phyloP scores from a whole-genome alignment of 1,140 invertebrate species.

The Caerostris extrusa region DNA sequence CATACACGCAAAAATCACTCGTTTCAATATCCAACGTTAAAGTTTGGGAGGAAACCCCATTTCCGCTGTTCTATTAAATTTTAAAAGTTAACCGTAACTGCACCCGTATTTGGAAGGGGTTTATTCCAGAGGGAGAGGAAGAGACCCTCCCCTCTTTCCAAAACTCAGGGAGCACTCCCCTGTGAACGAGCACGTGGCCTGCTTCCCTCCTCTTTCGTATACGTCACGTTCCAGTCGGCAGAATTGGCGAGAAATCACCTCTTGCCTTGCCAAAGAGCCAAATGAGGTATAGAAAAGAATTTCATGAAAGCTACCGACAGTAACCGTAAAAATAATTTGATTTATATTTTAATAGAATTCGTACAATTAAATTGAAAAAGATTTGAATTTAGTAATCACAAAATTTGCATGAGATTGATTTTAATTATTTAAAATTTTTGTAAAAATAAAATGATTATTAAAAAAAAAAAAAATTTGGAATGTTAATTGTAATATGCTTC shows the following conservation, averaged over 20 bases:
- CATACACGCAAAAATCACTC: background rate
- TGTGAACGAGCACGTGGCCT: constrained; percentile 38
- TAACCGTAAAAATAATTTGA: too few relatives aligned
- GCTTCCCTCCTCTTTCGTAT: background rate
- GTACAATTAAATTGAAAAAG: too few relatives aligned
- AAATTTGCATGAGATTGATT: too few relatives aligned
- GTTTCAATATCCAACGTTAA: too few relatives aligned
- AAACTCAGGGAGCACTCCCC: background rate
- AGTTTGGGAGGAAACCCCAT: background rate
- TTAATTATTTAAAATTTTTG: too few relatives aligned
- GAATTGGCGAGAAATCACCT: background rate
- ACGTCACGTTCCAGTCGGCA: background rate
- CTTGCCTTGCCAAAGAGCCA: background rate
- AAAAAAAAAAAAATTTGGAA: too few relatives aligned
- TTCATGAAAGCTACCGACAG: too few relatives aligned
- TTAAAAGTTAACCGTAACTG: constrained; percentile 5
- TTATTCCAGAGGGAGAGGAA: background rate
- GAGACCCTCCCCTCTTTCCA: background rate
- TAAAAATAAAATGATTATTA: too few relatives aligned
- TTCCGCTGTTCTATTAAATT: background rate
- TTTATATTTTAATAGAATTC: too few relatives aligned
- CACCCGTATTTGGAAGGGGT: background rate
- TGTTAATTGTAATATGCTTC: too few relatives aligned
- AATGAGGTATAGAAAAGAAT: too few relatives aligned
- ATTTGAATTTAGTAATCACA: too few relatives aligned